Percentiles rank a stretch among this genome's conserved stretches.
Conservation (phyloP, 2,797 vertebrate genomes). For the Chanos chanos region DNA sequence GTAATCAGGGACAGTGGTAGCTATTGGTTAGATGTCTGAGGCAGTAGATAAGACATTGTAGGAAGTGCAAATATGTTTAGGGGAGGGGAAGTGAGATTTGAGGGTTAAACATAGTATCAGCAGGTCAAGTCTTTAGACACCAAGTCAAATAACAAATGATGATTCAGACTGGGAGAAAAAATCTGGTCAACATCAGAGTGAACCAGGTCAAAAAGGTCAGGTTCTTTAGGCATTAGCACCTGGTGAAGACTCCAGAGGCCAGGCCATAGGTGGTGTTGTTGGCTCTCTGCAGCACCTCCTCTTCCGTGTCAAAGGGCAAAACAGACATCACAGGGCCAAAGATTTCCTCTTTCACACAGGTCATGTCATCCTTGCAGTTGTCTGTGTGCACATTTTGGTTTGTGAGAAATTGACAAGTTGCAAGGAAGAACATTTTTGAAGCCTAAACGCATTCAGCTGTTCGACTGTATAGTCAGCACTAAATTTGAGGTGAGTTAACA, state of each 20-base stretch:
- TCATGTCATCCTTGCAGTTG: conserved; percentile 91
- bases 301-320: conserved; percentile 88
- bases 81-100: background rate
- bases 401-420: too few relatives aligned
- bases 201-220: background rate
- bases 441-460: background rate
- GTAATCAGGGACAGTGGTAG: too few relatives aligned
- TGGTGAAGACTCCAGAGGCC: conserved; percentile 94
- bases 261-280: conserved; percentile 87
- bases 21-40: too few relatives aligned
- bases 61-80: too few relatives aligned
- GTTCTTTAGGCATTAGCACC: conserved; percentile 60
- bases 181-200: background rate
- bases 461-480: background rate
- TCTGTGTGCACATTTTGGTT: conserved; percentile 60
- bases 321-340: conserved; percentile 98
- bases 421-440: too few relatives aligned
- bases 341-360: conserved; percentile 93
- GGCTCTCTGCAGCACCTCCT: conserved; percentile 86
- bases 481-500: background rate
- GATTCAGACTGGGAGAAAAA: too few relatives aligned
- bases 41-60: too few relatives aligned
- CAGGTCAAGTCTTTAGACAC: background rate
- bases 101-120: background rate
- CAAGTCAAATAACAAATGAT: background rate